Base-by-base conservation (phyloP, 2,113 vertebrate species). In the Carettochelys insculpta region DNA sequence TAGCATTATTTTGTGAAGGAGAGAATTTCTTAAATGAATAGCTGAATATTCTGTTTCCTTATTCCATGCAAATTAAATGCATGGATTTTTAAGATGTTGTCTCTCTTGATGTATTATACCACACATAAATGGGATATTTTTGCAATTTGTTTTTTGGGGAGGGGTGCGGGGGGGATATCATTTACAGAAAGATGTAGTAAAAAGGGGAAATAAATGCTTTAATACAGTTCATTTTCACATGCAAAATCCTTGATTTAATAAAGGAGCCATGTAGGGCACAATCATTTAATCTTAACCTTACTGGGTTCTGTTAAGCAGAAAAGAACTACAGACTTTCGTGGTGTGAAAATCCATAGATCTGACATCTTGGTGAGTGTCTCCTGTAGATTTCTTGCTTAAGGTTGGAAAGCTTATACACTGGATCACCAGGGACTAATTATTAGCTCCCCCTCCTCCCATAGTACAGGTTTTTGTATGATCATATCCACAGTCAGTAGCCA, bases 361-460 rank as follows among this genome's bases (percentile, higher is more conserved):
- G 92, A 52, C 96, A 96, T 94, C 91, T 93, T 85, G 92, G 93
- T 94, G 78, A 87, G 82, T 78, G 50, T 84, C 83, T 90, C 95
- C 92, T 4, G 11, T 82, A 56, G 97, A 90, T 92, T 95, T 87
- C 90, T 87, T 94, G 93, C 95, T 95, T 80, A 88, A 85, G 93
- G 93, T 85, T 95, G 81, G 94, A 86, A 93, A 87, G 92, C 91
- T 94, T 93, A 92, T 68, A 90, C 38, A 29, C 87, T 86, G 93
- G 80, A 94, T 77, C 95, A 82, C 90, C 90, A 79, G 90, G 93
- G 95, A 91, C 91, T 87, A 96, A 96, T 96, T 97, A 96, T 92
- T 58, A 89, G 29, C 83, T 89, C 88, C 92, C 50, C 52, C 92
- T 68, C 3, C 45, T 83, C 50, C 52, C 75, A 29, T 65, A 71